Evolutionary conservation across 2,797 vertebrate genomes (phyloP).

Genomic region (Allobates femoralis): DNA sequence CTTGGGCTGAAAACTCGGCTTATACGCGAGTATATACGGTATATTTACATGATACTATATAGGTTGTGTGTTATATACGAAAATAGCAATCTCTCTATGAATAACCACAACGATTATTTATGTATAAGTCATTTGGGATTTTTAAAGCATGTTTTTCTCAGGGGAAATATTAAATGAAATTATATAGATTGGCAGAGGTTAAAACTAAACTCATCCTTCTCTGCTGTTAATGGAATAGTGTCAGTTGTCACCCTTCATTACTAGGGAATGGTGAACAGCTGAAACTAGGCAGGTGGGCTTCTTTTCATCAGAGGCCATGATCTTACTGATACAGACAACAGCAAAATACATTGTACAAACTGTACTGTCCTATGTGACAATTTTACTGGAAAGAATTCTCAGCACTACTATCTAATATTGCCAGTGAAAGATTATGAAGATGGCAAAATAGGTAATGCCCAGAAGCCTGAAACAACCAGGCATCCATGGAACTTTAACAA

Average conservation of each 20-base stretch:
- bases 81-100: background rate
- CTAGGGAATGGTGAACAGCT: slow-evolving; percentile 55
- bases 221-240: slow-evolving; percentile 29
- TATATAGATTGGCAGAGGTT: slow-evolving; percentile 46
- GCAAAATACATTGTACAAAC: background rate
- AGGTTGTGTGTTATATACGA: no score
- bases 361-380: background rate
- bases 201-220: slow-evolving; percentile 16
- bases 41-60: no score
- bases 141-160: slow-evolving; percentile 13
- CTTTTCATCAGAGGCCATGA: background rate
- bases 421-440: background rate
- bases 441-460: background rate
- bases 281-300: slow-evolving; percentile 9
- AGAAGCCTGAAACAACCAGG: background rate
- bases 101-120: background rate
- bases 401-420: background rate
- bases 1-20: no score
- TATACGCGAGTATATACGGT: no score
- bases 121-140: background rate
- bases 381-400: background rate
- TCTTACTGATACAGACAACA: background rate
- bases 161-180: slow-evolving; percentile 27
- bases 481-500: no score
- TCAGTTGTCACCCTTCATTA: slow-evolving; percentile 52